phyloP scores from a whole-genome alignment of 2,113 vertebrate genomes.

The Anhinga rufa region DNA sequence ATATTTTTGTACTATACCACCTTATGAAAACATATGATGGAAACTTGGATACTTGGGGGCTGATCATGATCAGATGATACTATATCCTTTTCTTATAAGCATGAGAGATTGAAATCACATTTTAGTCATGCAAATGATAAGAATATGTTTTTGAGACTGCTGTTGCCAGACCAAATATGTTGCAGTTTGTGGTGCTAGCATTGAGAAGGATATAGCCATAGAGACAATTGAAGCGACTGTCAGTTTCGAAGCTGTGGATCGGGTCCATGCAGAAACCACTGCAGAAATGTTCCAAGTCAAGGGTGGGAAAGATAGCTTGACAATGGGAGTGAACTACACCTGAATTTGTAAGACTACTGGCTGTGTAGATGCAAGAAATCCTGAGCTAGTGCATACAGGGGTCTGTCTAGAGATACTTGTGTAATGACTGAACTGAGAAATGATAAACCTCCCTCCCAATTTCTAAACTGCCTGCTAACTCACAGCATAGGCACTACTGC shows the following conservation, averaged over 20 bases:
- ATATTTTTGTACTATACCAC: neutral
- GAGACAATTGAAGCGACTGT: no score
- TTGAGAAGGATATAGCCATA: neutral
- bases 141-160: neutral
- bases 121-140: neutral
- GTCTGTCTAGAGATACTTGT: neutral
- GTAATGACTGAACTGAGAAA: neutral
- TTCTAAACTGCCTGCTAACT: neutral
- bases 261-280: neutral
- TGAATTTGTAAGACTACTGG: neutral
- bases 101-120: neutral
- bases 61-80: neutral
- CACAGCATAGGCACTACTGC: neutral
- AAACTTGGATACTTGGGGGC: neutral
- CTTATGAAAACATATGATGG: neutral
- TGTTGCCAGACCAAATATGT: neutral
- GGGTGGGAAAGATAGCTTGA: neutral
- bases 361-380: neutral
- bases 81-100: neutral
- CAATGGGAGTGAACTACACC: neutral
- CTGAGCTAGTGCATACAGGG: neutral
- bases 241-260: neutral
- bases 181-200: neutral
- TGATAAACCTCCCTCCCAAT: neutral
- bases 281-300: neutral